Evolutionary conservation across 2,888 invertebrate species (phyloP).

Genomic region (Muschampia plurimacula): DNA sequence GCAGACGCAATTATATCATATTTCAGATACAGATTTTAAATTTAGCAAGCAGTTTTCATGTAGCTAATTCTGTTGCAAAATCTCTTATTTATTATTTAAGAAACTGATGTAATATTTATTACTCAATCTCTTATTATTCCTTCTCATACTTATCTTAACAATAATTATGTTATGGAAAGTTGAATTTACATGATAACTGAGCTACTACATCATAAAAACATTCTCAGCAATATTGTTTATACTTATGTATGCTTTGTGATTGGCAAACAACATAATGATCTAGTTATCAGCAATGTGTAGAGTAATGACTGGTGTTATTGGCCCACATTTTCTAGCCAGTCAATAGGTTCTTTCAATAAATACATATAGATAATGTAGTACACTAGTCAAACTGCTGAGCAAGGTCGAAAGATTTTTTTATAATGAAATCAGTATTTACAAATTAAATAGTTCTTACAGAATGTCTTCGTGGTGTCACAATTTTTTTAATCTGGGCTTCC

Average conservation of each 20-base stretch:
- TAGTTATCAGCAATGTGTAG: constrained; percentile 29
- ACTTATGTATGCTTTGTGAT: constrained; percentile 5
- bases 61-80: no score
- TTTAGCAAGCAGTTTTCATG: no score
- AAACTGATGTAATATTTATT: neutral
- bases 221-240: constrained; percentile 26
- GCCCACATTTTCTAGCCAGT: constrained; percentile 60
- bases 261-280: constrained; percentile 31
- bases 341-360: constrained; percentile 50
- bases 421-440: neutral
- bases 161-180: constrained; percentile 22
- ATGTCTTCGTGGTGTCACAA: neutral
- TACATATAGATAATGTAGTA: constrained; percentile 9
- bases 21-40: no score
- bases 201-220: constrained; percentile 2
- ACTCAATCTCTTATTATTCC: neutral
- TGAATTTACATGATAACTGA: constrained; percentile 14
- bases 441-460: neutral
- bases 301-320: constrained; percentile 58
- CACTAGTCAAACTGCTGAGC: constrained; percentile 6
- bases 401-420: constrained; percentile 13
- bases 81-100: neutral
- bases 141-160: constrained; percentile 11
- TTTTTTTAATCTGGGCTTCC: neutral
- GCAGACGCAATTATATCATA: no score